Evolutionary conservation across 2,888 invertebrate species (phyloP), one percentile per base, ranked within the genome.

Genomic region (Cheilosia vernalis): DNA sequence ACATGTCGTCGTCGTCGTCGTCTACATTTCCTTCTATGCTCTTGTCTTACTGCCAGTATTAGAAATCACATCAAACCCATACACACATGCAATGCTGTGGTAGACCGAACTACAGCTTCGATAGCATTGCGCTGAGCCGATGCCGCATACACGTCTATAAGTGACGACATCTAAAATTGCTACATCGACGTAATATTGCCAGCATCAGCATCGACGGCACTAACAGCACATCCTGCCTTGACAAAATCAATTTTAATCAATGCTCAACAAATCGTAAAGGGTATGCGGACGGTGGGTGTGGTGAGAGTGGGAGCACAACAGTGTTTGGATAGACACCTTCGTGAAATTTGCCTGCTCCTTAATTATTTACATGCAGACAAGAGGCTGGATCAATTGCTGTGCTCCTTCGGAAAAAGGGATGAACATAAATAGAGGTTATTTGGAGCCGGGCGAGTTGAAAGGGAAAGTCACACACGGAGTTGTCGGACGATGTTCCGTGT

Each of bases 191-290:
- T 66, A 76, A 84, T 84, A 84, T 80, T 76, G 74, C 74, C 55
- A 55, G 53, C 74, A 51, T 80, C 84, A 80, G 80, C 84, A 83
- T 47, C 42, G 53, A 19, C n/a, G 73, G 42, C 5, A 66, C 44
- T 17, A 64, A 15, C 44, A 58, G 47, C 53, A 77, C 56, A 80
- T 64, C 64, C 63, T 79, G 61, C 66, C 67, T 24, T 70, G 64
- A 74, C 64, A 84, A 76, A 84, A 84, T 84, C 84, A 84, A 84
- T 84, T 84, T 70, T 80, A 84, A 84, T 84, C 84, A 84, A 84
- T 80, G 84, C 80, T 84, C 84, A 80, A 84, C 84, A 84, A 84
- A 80, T 84, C 80, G 69, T 64, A 66, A 40, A 6, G 37, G 30
- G 27, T 27, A 27, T 27, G 27, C 6, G 27, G 6, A 27, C 6